Evolutionary conservation across 1,140 invertebrate species (phyloP).

Genomic region (Sycophila sp.): DNA sequence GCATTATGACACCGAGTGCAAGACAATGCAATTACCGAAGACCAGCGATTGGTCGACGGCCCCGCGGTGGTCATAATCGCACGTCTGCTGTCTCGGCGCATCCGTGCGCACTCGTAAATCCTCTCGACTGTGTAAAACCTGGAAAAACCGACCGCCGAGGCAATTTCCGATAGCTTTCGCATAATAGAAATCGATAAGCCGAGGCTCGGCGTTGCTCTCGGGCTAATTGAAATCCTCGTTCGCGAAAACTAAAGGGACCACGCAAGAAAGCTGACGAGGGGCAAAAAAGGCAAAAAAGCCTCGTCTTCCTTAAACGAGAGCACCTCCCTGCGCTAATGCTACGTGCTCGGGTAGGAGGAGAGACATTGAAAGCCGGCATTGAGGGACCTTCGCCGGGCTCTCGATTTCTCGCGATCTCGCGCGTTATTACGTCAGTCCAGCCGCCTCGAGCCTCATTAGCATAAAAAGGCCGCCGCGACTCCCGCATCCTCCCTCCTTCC

Average conservation of each 20-base stretch:
- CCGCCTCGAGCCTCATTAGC: constrained; percentile 1
- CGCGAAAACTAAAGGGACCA: neutral
- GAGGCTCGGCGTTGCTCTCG: neutral
- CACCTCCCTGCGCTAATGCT: too few relatives aligned
- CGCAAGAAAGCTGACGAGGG: neutral
- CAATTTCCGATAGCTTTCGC: neutral
- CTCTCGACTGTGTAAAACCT: neutral
- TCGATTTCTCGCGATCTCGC: constrained; percentile 22
- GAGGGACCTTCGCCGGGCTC: constrained; percentile 22
- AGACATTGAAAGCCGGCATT: constrained; percentile 28
- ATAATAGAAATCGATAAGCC: constrained; percentile 2
- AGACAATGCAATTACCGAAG: too few relatives aligned
- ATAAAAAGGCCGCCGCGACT: constrained; percentile 3
- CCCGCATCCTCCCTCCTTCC: neutral
- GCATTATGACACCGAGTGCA: too few relatives aligned
- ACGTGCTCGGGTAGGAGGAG: neutral
- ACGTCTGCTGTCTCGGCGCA: too few relatives aligned
- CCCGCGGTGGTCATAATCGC: too few relatives aligned
- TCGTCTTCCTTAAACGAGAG: too few relatives aligned
- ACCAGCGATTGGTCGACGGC: too few relatives aligned
- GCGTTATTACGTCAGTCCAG: neutral
- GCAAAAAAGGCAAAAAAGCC: too few relatives aligned
- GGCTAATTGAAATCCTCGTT: neutral
- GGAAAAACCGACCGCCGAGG: neutral
- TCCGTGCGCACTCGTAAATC: neutral